Evolutionary conservation across 1,140 invertebrate species (phyloP).

Genomic region (Ceratoteleas bidentatus): DNA sequence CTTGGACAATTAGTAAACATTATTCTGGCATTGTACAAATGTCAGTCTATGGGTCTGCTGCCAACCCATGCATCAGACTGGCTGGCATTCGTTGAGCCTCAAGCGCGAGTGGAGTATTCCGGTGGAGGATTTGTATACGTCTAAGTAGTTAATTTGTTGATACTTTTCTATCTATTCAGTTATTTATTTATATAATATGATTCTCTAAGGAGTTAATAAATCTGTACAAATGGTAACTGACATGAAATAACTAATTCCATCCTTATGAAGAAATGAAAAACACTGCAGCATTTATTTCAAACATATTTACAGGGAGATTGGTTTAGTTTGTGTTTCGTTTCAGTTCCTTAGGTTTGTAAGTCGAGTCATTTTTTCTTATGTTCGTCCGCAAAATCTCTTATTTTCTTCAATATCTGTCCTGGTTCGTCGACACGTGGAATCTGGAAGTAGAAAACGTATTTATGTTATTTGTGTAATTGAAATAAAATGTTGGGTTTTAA

Average conservation of each 20-base stretch:
- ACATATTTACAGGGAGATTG: constrained; percentile 8
- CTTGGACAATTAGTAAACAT: constrained; percentile 97
- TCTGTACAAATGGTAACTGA: background rate
- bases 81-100: constrained; percentile 98
- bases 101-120: constrained; percentile 92
- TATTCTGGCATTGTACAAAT: constrained; percentile 97
- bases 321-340: too few species aligned
- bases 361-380: constrained; percentile 82
- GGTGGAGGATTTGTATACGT: constrained; percentile 90
- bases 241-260: background rate
- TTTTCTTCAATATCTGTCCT: constrained; percentile 84
- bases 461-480: too few species aligned
- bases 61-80: constrained; percentile 99
- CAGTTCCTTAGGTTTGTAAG: too few species aligned
- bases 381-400: constrained; percentile 85
- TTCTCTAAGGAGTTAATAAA: constrained; percentile 23
- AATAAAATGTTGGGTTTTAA: too few species aligned
- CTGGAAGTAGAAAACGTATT: constrained; percentile 80
- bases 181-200: constrained; percentile 17
- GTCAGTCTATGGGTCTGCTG: constrained; percentile 98
- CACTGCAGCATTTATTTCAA: constrained; percentile 16
- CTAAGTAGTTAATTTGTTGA: constrained; percentile 64
- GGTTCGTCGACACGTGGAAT: constrained; percentile 92
- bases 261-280: background rate
- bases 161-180: background rate